These are phyloP conservation scores for Axis porcinus DNA, from an alignment of 2,113 vertebrate genomes.

Conservation along the genomic window DNA sequence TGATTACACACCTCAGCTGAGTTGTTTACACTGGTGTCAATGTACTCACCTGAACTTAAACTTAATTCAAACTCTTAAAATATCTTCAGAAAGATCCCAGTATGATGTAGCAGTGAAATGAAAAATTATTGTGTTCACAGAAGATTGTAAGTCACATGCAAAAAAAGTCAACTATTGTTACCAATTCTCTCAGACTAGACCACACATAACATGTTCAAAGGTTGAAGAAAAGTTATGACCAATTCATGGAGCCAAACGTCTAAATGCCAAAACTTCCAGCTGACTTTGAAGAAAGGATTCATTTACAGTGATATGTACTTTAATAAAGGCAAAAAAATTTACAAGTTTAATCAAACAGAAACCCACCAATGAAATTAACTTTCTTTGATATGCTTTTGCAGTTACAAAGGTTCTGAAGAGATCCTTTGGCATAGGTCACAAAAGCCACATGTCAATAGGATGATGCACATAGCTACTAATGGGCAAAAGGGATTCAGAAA, in stretches of 20 bases:
- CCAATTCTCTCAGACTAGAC: background rate
- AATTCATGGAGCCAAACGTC: background rate
- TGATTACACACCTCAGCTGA: background rate
- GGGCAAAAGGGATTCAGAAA: background rate
- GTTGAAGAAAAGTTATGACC: background rate
- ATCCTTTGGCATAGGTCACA: background rate
- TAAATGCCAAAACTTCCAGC: background rate
- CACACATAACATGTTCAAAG: background rate
- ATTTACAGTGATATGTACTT: background rate
- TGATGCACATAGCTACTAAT: background rate
- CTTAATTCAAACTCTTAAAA: background rate
- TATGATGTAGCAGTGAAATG: background rate
- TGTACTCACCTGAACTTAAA: background rate
- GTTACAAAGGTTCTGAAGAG: background rate
- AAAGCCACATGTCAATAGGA: background rate
- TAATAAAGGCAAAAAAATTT: background rate
- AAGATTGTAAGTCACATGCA: background rate
- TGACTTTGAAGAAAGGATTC: background rate
- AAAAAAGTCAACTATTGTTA: background rate
- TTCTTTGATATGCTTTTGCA: background rate
- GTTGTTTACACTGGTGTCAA: background rate
- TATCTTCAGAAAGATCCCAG: background rate
- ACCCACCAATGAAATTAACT: background rate
- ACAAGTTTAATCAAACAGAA: conserved; percentile 18
- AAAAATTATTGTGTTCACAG: background rate